Base-by-base conservation (phyloP, 2,888 invertebrate species). In the Leptodirus hochenwartii region DNA sequence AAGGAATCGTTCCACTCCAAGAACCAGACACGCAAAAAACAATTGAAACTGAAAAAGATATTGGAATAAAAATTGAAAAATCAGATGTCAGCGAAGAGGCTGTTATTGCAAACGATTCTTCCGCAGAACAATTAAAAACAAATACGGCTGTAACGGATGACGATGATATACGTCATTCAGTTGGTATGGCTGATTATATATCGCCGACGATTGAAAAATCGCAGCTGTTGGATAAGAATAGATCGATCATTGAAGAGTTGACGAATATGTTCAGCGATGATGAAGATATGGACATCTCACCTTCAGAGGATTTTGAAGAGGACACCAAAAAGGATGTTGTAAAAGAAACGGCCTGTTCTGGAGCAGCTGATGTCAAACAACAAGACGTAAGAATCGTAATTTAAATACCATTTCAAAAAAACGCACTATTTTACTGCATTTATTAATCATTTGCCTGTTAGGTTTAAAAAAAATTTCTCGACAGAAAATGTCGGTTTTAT, bases 171-270 rank as follows among this genome's bases (percentile, higher is more conserved):
- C 31, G 45, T 17, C 41, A 36, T 31, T 43, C 45, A 1, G 40
- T 40, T 3, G 44, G 43, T 26, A 45, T 44, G 44, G 39, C 41
- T 13, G 13, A n/a, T n/a, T n/a, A n/a, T n/a, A n/a, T n/a, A n/a
- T n/a, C n/a, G n/a, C n/a, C n/a, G n/a, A n/a, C n/a, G n/a, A 33
- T 32, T 22, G 37, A 36, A 30, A 23, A 22, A n/a, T n/a, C n/a
- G n/a, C n/a, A n/a, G n/a, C n/a, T n/a, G n/a, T n/a, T n/a, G n/a
- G n/a, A n/a, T n/a, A 17, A 25, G 17, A 15, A 15, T 5, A 33
- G 34, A 22, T 36, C 30, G 30, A 24, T 34, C 6, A 29, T 35
- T n/a, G 41, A 42, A 23, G 37, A 39, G 15, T 31, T 40, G 11
- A 23, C 34, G 12, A 31, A 32, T 3, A 35, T 40, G 22, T 38